Conservation (phyloP, 2,797 vertebrate species). For the Momotus momota region DNA sequence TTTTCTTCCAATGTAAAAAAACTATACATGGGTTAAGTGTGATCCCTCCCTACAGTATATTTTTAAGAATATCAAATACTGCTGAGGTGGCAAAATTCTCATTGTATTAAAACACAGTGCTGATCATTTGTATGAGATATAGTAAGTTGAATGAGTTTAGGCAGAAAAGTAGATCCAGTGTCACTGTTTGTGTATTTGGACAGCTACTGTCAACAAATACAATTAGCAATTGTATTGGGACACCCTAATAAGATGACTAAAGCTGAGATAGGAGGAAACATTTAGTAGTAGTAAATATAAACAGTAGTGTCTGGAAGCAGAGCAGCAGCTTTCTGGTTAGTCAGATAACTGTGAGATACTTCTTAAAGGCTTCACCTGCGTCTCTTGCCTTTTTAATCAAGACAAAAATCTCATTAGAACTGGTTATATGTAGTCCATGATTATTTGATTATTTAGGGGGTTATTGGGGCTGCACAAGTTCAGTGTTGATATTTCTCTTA, state of each 20-base stretch:
- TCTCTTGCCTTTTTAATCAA: background rate
- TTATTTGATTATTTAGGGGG: background rate
- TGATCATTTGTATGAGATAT: background rate
- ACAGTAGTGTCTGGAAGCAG: background rate
- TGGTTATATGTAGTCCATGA: background rate
- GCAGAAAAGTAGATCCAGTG: background rate
- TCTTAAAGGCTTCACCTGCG: background rate
- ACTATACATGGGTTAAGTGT: background rate
- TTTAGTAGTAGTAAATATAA: background rate
- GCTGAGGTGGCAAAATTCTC: background rate
- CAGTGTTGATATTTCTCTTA: background rate
- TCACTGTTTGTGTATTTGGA: background rate
- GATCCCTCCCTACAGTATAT: background rate
- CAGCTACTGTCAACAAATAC: background rate
- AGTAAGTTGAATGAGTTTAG: background rate
- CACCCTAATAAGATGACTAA: background rate
- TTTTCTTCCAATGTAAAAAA: background rate
- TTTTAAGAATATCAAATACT: background rate
- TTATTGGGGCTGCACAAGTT: background rate
- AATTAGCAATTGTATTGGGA: background rate
- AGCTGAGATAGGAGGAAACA: background rate
- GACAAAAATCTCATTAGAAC: background rate
- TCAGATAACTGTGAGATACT: background rate
- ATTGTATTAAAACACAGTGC: background rate
- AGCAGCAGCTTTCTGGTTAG: background rate